Base-by-base conservation (phyloP, 1,140 invertebrate genomes). In the Penaeus chinensis region DNA sequence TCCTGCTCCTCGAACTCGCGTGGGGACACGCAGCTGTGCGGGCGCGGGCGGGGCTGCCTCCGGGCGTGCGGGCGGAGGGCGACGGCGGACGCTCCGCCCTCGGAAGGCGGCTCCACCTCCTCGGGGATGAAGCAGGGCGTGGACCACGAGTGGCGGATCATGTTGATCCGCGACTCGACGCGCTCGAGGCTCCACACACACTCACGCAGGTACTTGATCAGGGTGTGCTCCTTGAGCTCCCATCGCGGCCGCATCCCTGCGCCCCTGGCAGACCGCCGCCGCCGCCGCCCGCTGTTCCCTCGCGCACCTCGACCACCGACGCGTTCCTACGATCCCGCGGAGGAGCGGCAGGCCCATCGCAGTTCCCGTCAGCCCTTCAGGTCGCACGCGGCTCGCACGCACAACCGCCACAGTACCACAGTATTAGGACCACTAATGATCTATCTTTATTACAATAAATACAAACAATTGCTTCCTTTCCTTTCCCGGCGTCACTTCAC, bases 181-280 rank as follows among this genome's bases (percentile, higher is more conserved):
- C 80, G 78, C 19, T 87, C 86, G 16, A 87, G 80, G 19, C 71
- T 81, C 86, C 86, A 87, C 0, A 87, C 80, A 22, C 86, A 87
- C 80, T 87, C 86, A 87, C 86, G 86, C 80, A 87, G 60, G 81
- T 87, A 87, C 60, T 63, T 74, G 61, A 82, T 61, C 19, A 87
- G 74, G 7, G 69, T 76, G 86, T 87, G 78, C 80, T 87, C 79
- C 24, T 77, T 66, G 7, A 77, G 19, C 27, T 87, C 71, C 86
- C 86, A 87, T 10, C 80, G 61, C 19, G 86, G 80, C 86, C 79
- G 62, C 81, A 77, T 87, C 32, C n/a, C 7, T 22, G 27, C n/a
- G 60, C 27, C 32, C 42, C 42, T 1, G 20, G 81, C 63, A 19
- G 37, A 0, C 62, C 24, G 24, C 24, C 61, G 20, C 62, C 32